Evolutionary conservation across 2,888 invertebrate species (phyloP), one percentile per base, ranked within the genome.

Genomic region (Agriotes lineatus): DNA sequence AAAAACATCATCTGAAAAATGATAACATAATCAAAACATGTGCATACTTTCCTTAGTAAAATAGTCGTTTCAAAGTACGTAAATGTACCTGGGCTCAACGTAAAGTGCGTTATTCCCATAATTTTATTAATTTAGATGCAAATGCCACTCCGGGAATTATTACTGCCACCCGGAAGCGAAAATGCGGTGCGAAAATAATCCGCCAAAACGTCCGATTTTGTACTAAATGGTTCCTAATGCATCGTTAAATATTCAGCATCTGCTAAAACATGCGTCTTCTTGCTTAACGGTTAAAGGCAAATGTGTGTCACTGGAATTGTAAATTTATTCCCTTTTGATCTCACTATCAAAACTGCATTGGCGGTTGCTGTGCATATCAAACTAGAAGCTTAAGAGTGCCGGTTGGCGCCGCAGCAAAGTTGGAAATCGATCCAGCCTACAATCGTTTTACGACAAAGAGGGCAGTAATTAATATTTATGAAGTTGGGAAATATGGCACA

Each of bases 401-500:
- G 35, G 61, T 25, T 22, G n/a, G 50, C 19, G 37, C 35, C 57
- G 16, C 57, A 64, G 45, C 63, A 45, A 61, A 57, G 58, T 59
- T 59, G 14, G 42, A 42, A 65, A 65, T 65, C 65, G 65, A 65
- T 52, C 58, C 58, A 16, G 18, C 33, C 42, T 48, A 64, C 45
- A 64, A 64, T 57, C 64, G 64, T 58, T 63, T 67, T 63, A 60
- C 44, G 44, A 70, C 66, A 67, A 66, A 48, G 58, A 62, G 45
- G 59, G 25, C 57, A 63, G 66, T 63, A 68, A 71, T 71, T 71
- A 71, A 71, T 70, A 70, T 70, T 70, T 70, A 71, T 71, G 72
- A 69, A 64, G 62, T 69, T 54, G 60, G 64, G 62, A 71, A 72
- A 65, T 71, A 69, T 64, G 65, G 66, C 45, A 65, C 62, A 72